Conservation (phyloP, 2,797 vertebrate genomes). For the Gephyroberyx darwinii region DNA sequence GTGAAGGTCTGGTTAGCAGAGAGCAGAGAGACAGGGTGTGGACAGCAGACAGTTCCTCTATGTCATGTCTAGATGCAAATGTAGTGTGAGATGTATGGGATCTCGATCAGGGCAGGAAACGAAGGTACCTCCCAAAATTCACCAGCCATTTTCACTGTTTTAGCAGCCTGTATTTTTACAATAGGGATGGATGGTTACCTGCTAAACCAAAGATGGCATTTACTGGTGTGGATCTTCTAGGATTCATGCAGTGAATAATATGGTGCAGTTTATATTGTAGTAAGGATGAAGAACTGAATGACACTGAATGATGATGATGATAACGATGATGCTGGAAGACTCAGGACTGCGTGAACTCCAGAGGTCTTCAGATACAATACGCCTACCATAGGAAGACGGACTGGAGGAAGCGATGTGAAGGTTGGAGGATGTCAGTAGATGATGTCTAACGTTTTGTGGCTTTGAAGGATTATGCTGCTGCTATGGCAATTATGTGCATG, state of each 20-base stretch:
- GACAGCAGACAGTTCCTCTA: slow-evolving; percentile 32
- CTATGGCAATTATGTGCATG: slow-evolving; percentile 1
- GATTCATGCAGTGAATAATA: background rate
- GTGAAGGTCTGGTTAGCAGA: slow-evolving; percentile 18
- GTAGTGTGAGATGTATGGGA: background rate
- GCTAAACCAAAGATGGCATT: background rate
- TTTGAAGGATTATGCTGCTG: slow-evolving; percentile 22
- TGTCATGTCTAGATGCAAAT: slow-evolving; percentile 27
- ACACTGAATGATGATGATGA: background rate
- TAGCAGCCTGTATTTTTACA: too few relatives aligned
- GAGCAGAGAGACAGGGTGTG: slow-evolving; percentile 1
- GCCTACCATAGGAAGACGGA: slow-evolving; percentile 8
- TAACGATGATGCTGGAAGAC: background rate
- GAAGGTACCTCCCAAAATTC: slow-evolving; percentile 1
- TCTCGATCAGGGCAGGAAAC: slow-evolving; percentile 22
- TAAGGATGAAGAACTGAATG: background rate
- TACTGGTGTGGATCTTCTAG: background rate
- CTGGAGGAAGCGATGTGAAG: background rate
- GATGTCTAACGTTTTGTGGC: slow-evolving; percentile 13
- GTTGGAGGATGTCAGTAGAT: background rate
- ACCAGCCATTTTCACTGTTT: too few relatives aligned
- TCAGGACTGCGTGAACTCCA: background rate
- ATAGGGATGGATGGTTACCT: too few relatives aligned
- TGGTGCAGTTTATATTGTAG: slow-evolving; percentile 1
- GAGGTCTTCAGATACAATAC: background rate